Base-by-base conservation (phyloP, 2,888 invertebrate species). In the Bhutanitis thaidina region DNA sequence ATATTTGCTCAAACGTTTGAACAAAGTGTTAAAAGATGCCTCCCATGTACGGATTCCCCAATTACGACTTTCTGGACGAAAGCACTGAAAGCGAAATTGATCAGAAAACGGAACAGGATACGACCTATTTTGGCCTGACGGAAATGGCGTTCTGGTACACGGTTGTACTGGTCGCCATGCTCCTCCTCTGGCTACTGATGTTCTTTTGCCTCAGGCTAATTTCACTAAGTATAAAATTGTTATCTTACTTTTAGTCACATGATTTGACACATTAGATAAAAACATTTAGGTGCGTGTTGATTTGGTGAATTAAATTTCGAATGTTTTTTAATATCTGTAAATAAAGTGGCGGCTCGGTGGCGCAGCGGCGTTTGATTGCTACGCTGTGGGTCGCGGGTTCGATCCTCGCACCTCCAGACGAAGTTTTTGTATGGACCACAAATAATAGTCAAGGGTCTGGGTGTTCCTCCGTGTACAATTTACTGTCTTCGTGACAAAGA, bases 141-240 rank as follows among this genome's bases (percentile, higher is more conserved):
- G 62, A 81, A 16, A 75, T 86, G 72, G 74, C 82, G 0, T 73
- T 86, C 37, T 87, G 82, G 83, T 88, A 88, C 52, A 69, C 79
- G 69, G 59, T 85, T 3, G 68, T 79, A 7, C 59, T 88, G 44
- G 48, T 86, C 0, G 63, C 55, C 3, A 74, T 88, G 76, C 61
- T 88, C 43, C 49, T 87, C 0, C 60, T 71, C 0, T 88, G 89
- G 89, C 59, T 87, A 0, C 10, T 83, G 2, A 56, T 85, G 39
- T 87, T 77, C 71, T 80, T 80, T 65, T 80, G 79, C 25, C 64
- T 88, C 1, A 65, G 85, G 65, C 61, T 84, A 3, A 64, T 84
- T 15, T 63, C 78, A 29, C 34, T 81, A 56, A 69, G 85, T 84
- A 83, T 57, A 57, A 61, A 20, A 3, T 9, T 20, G 20, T 27